Evolutionary conservation across 2,113 vertebrate species (phyloP).

Genomic region (Nycticryphes semicollaris): DNA sequence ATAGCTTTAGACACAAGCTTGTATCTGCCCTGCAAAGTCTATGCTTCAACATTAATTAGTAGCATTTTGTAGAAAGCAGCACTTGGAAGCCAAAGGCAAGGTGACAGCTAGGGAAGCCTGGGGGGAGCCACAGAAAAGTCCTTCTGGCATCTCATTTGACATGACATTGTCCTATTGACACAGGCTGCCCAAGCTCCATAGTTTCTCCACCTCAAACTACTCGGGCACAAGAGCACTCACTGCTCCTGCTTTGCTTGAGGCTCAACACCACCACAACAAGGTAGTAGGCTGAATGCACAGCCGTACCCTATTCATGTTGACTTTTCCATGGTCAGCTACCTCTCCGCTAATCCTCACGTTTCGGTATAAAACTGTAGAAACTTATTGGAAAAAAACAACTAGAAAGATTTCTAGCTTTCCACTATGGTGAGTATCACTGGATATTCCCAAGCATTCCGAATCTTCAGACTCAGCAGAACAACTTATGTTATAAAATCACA

Average conservation of each 20-base stretch:
- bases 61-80: not conserved
- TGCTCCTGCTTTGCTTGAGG: no score
- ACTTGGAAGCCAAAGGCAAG: not conserved
- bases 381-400: not conserved
- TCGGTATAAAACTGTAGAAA: not conserved
- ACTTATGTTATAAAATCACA: fast-evolving
- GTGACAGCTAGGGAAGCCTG: not conserved
- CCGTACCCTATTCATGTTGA: not conserved
- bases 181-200: fast-evolving
- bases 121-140: not conserved
- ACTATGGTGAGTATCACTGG: not conserved
- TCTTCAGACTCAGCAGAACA: not conserved
- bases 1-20: not conserved
- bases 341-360: not conserved
- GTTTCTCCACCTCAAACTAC: not conserved
- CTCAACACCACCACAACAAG: not conserved
- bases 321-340: not conserved
- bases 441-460: not conserved
- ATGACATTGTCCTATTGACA: not conserved
- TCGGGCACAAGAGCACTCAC: not conserved
- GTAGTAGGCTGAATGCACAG: no score
- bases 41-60: not conserved
- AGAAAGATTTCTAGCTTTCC: not conserved
- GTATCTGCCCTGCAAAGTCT: not conserved
- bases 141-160: not conserved